Evolutionary conservation across 92 coral and sea anemone genomes (phyloP), one percentile per base, ranked within the genome.

Genomic region (Parazoanthus atlanticus): DNA sequence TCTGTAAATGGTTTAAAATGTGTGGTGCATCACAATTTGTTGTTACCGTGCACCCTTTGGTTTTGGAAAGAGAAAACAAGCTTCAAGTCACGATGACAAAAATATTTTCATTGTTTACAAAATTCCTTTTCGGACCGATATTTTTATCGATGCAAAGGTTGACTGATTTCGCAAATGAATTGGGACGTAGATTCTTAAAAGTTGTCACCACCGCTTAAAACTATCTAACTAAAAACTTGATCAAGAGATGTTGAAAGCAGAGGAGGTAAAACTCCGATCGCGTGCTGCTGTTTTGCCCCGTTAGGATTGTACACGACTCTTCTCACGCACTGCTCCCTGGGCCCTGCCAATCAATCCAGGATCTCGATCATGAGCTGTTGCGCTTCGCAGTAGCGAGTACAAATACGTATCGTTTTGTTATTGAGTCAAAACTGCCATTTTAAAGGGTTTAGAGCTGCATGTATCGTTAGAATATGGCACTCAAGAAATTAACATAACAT

Each of bases 91-190:
- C 19, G 11, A 41, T 3, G 23, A 32, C 66, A 30, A 47, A 8
- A 9, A 52, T 15, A 23, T 26, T 78, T 29, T 78, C 21, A 78
- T n/a, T 75, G 79, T 75, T 19, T 75, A 75, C 79, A 75, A 74
- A 74, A n/a, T 75, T 34, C 2, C 3, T 3, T 3, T 21, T 61
- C 8, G 69, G 49, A 43, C 49, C 25, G 69, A 61, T 19, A 19
- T 3, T 1, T 34, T 1, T 7, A 61, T 61, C 67, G 56, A 61
- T 0, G 25, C 1, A 61, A 54, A 61, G 69, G 25, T 61, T 61
- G 69, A 23, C 69, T 61, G n/a, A 5, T 3, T 61, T 61, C 26
- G 8, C 8, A 23, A 61, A 61, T 61, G 13, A 19, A 23, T 61
- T 23, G 6, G 69, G 69, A 61, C 2, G 26, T 3, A 61, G 8